phyloP scores from a whole-genome alignment of 2,888 invertebrate genomes.

The Trileptium ribeirensis region DNA sequence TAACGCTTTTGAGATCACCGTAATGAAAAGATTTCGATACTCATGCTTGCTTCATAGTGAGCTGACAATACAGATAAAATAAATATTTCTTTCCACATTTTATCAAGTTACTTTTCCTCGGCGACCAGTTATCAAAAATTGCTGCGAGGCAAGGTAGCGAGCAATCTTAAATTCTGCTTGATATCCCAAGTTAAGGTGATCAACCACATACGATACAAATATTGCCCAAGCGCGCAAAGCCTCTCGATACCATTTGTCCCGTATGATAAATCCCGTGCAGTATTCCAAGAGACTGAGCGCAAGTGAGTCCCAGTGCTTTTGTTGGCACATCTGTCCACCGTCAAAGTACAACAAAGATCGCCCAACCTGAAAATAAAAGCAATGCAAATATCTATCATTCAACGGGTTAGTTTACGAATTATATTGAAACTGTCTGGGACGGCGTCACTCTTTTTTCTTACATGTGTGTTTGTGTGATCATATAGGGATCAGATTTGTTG shows the following conservation, averaged over 20 bases:
- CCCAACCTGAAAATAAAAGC: constrained; percentile 8
- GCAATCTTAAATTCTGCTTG: constrained; percentile 14
- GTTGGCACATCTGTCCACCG: not conserved
- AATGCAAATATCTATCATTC: no score
- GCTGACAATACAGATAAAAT: no score
- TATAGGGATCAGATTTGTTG: no score
- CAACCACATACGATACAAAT: not conserved
- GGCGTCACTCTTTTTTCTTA: no score
- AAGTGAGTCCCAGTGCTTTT: constrained; percentile 6
- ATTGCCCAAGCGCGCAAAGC: constrained; percentile 15
- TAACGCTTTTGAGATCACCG: no score
- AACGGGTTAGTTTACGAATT: no score
- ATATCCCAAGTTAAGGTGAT: not conserved
- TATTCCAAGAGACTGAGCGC: constrained; percentile 5
- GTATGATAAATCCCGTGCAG: not conserved
- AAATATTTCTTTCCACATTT: no score
- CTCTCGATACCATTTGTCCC: not conserved
- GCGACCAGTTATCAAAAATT: not conserved
- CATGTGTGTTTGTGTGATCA: no score
- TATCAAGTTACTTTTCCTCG: no score
- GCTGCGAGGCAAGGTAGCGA: not conserved
- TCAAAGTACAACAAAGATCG: constrained; percentile 10
- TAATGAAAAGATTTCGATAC: no score
- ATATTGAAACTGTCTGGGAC: no score
- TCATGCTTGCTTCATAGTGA: no score